Percentiles rank a stretch among this genome's conserved stretches.
These are phyloP conservation scores for Meloidogyne chitwoodi DNA, from an alignment of 1,140 invertebrate genomes.

Conservation along the genomic window DNA sequence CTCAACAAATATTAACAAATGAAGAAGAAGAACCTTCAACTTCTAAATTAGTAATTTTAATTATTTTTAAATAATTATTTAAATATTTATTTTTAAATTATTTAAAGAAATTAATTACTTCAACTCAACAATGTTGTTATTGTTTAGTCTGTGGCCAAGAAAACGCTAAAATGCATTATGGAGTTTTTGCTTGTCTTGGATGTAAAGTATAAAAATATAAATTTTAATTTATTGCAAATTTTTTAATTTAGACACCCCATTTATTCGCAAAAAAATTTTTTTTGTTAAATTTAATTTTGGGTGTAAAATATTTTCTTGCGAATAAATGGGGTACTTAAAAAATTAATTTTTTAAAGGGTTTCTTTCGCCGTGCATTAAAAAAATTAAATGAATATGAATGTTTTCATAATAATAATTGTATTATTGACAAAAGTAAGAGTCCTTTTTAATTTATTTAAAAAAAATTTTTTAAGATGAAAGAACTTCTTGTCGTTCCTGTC, in stretches of 20 bases:
- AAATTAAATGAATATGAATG: conserved; percentile 58
- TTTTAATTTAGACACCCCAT: too few relatives aligned
- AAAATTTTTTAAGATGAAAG: conserved; percentile 33
- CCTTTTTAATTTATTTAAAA: not conserved
- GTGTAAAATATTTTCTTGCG: too few relatives aligned
- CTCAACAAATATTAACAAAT: not conserved
- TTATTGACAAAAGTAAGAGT: conserved; percentile 45
- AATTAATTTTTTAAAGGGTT: too few relatives aligned
- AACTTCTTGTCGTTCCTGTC: conserved; percentile 47
- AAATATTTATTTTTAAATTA: not conserved
- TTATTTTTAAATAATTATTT: not conserved
- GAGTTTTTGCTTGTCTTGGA: conserved; percentile 52
- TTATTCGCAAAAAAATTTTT: too few relatives aligned
- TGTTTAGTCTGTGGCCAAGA: conserved; percentile 35
- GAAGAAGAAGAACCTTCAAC: not conserved
- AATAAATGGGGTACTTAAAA: too few relatives aligned
- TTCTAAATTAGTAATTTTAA: not conserved
- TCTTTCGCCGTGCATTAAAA: conserved; percentile 55
- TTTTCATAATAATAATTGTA: conserved; percentile 47
- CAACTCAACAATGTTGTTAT: conserved; percentile 1
- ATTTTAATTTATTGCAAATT: too few relatives aligned
- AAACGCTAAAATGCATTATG: conserved; percentile 43
- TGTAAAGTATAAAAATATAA: conserved; percentile 37
- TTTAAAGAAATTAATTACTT: not conserved
- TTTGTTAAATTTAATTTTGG: too few relatives aligned